Base-by-base conservation (phyloP, 2,113 vertebrate species). In the Hypanus sabinus region DNA sequence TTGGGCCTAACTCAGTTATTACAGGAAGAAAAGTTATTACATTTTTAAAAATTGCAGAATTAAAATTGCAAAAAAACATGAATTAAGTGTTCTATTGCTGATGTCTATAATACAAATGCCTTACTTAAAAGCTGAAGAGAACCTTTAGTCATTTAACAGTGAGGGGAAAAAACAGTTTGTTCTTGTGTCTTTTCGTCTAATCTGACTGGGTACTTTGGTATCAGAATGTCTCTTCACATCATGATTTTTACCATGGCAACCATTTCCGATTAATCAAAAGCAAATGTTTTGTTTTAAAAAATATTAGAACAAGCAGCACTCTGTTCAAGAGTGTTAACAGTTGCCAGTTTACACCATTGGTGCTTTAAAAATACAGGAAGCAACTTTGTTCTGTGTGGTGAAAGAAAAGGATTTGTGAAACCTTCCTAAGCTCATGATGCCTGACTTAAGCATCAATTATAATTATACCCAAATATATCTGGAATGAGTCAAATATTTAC, bases 191-290 rank as follows among this genome's bases (percentile, higher is more conserved):
- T 93, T 93, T 93, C 70, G 36, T 27, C 91, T 73, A 38, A 93
- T 38, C 65, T 93, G 91, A 93, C 91, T 73, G 68, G 68, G 24
- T 46, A 71, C 70, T 73, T 46, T 71, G 88, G 20, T 93, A 73
- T 75, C 91, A 38, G 55, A 75, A 93, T 75, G 36, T 73, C 91
- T 93, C 91, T 73, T 73, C 70, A 71, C 91, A 75, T 55, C 91
- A 93, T 73, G 36, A 73, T 93, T 93, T 93, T 93, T 73, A 73
- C 91, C 91, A 55, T 73, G 68, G 91, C 70, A 93, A 93, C 91
- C 91, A 55, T 46, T 93, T 93, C 68, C 91, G 22, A 93, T 73
- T 73, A 73, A 73, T 93, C 91, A 93, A 93, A 93, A 46, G 91
- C 9, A 27, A 73, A 22, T 36, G 65, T 24, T 71, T 93, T 14